Evolutionary conservation across 2,113 vertebrate genomes (phyloP).

Genomic region (Pangasianodon gigas): DNA sequence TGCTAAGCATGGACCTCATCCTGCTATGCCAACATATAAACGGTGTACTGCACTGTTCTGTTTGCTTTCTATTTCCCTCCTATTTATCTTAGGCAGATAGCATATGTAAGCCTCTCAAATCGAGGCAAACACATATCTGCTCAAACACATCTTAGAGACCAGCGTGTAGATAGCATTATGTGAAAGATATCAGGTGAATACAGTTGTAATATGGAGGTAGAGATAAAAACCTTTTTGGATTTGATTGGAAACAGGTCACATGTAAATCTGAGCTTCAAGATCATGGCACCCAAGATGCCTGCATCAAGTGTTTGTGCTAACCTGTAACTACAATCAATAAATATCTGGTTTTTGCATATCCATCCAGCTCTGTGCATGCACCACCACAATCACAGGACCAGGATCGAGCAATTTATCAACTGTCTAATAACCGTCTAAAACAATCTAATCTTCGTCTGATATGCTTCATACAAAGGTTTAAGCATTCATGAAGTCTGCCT

Average conservation of each 20-base stretch:
- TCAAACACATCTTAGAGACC: background rate
- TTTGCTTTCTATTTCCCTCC: constrained; percentile 33
- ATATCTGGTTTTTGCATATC: background rate
- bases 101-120: constrained; percentile 35
- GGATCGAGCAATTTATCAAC: too few relatives aligned
- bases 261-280: background rate
- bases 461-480: too few relatives aligned
- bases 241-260: background rate
- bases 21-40: constrained; percentile 42
- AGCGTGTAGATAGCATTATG: background rate
- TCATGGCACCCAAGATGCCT: background rate
- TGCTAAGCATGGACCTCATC: background rate
- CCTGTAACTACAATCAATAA: background rate
- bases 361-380: background rate
- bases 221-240: background rate
- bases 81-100: constrained; percentile 25
- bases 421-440: too few relatives aligned
- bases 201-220: background rate
- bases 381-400: background rate
- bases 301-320: background rate
- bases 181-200: background rate
- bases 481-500: too few relatives aligned
- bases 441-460: too few relatives aligned
- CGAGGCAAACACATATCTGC: constrained; percentile 20
- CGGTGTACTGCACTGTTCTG: background rate